Evolutionary conservation across 2,797 vertebrate genomes (phyloP), one percentile per base, ranked within the genome.

Genomic region (Lutjanus argentimaculatus): DNA sequence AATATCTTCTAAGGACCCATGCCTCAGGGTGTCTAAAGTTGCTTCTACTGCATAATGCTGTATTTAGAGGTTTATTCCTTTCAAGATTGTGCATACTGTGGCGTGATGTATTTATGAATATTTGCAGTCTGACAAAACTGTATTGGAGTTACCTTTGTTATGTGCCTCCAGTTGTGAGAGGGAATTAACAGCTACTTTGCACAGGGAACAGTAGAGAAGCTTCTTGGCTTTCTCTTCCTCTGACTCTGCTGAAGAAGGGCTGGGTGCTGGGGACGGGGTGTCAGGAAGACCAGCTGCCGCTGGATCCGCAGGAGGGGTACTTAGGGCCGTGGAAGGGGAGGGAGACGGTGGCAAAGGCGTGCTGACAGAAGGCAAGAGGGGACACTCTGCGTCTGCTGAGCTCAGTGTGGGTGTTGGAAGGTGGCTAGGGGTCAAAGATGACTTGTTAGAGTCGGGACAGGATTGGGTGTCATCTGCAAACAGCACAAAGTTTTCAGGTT

Each of bases 101-200:
- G 11, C 19, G 1, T 53, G 6, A 68, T 46, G 30, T 51, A 17
- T 43, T 73, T 52, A 2, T 22, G 21, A 71, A 67, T 43, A n/a
- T 45, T 45, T 57, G 42, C 64, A 58, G 57, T 73, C 10, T 42
- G 48, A 36, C n/a, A 55, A 72, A 70, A 52, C 49, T 30, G 13
- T 52, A 25, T 25, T 72, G 43, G n/a, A 64, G 68, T 79, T 89
- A 97, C 97, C 97, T 96, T 97, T 97, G 93, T 97, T 97, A 88
- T 97, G 97, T 0, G 97, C 97, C 94, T 97, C 97, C 36, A 98
- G 95, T 86, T 98, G 97, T 75, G 93, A 97, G 68, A 95, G 92
- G 25, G 97, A 97, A 89, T 97, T 98, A 80, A 97, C 97, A 3
- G 96, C 96, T 79, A 98, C 96, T 94, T 98, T 98, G 94, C 97